These are phyloP conservation scores for Beroe ovata DNA, from an alignment of 37 sponge, comb jelly and placozoan genomes.

Conservation along the genomic window DNA sequence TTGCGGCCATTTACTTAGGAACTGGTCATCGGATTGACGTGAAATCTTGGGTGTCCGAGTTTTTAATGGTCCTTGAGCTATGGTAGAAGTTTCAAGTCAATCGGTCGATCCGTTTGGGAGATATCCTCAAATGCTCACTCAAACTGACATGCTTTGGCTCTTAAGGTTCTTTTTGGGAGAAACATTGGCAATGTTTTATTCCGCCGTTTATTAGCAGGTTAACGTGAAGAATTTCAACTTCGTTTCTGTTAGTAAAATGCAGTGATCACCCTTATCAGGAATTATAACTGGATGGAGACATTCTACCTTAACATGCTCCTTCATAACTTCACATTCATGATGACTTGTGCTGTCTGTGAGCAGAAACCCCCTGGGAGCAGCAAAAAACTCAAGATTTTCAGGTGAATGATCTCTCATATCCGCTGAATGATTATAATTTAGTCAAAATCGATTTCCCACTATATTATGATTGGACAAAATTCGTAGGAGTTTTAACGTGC, in stretches of 20 bases:
- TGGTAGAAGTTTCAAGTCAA: too few relatives aligned
- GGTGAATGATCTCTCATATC: too few relatives aligned
- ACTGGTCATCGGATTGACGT: too few relatives aligned
- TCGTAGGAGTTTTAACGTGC: conserved; percentile 54
- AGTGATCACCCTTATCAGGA: conserved; percentile 3
- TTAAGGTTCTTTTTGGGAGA: not conserved
- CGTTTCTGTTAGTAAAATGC: not conserved
- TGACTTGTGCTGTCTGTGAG: conserved; percentile 60
- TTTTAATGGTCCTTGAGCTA: too few relatives aligned
- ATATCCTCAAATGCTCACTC: too few relatives aligned
- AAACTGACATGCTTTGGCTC: too few relatives aligned
- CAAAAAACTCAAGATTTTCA: conserved; percentile 43
- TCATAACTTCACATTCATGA: conserved; percentile 15
- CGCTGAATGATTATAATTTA: too few relatives aligned
- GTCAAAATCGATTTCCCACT: too few relatives aligned
- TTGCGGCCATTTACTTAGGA: too few relatives aligned
- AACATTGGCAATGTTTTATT: not conserved
- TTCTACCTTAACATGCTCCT: conserved; percentile 53
- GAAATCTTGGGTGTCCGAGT: too few relatives aligned
- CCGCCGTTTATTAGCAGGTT: not conserved
- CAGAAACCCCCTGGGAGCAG: conserved; percentile 48
- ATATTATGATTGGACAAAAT: not conserved
- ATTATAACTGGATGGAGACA: conserved; percentile 56
- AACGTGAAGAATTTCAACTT: not conserved
- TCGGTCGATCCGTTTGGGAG: too few relatives aligned